Percentiles rank a stretch among this genome's conserved stretches.
phyloP scores from a whole-genome alignment of 2,797 vertebrate species.

The Mico argentatus region DNA sequence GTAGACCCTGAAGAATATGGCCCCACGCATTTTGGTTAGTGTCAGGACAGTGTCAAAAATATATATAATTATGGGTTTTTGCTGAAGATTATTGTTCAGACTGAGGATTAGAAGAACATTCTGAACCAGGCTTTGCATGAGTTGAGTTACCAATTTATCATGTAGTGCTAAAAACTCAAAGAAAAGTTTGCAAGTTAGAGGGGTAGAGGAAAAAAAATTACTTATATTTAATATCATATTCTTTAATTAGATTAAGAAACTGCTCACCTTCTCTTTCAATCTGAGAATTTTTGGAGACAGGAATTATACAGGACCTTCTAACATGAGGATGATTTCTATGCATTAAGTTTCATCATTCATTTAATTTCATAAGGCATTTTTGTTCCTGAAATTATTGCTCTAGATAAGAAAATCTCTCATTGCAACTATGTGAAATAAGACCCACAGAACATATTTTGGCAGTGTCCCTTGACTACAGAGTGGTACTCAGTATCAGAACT shows the following conservation, averaged over 20 bases:
- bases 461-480: neutral
- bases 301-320: neutral
- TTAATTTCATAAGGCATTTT: slow-evolving; percentile 23
- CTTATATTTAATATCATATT: neutral
- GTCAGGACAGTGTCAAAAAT: neutral
- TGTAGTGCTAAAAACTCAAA: neutral
- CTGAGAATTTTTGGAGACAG: neutral
- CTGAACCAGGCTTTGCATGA: neutral
- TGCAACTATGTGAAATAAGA: neutral
- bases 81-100: neutral
- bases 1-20: neutral
- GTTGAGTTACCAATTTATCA: neutral
- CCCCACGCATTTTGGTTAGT: neutral
- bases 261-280: neutral
- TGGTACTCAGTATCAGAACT: slow-evolving; percentile 61
- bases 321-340: neutral
- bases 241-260: slow-evolving; percentile 26
- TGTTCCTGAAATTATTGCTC: neutral
- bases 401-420: slow-evolving; percentile 55
- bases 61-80: neutral
- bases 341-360: neutral
- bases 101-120: neutral
- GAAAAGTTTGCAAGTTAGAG: neutral
- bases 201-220: neutral
- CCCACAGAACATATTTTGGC: neutral